A percentile compares a stretch with the other conserved stretches of the same genome.
phyloP scores from a whole-genome alignment of 2,113 vertebrate genomes.

The Lichenostomus cassidix region DNA sequence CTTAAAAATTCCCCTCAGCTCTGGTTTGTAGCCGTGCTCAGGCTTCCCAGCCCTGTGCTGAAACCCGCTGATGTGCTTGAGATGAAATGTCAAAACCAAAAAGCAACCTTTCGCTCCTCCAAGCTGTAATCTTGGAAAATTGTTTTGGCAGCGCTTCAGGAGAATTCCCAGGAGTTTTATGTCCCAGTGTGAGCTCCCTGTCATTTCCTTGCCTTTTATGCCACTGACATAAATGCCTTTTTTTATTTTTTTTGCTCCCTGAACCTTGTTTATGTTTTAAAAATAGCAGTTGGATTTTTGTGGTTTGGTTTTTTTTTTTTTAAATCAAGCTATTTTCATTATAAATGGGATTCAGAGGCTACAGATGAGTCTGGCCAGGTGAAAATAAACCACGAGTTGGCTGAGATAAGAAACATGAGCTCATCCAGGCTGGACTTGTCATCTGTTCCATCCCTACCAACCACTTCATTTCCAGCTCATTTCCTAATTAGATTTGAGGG shows the following conservation, averaged over 20 bases:
- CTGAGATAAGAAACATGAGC: neutral
- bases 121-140: neutral
- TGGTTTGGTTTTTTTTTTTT: neutral
- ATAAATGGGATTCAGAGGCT: neutral
- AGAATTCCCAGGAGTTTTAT: constrained; percentile 11
- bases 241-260: neutral
- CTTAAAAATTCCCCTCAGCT: neutral
- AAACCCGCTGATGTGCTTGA: neutral
- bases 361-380: neutral
- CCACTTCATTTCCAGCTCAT: neutral
- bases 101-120: neutral
- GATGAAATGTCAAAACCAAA: neutral
- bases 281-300: neutral
- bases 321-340: neutral
- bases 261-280: neutral
- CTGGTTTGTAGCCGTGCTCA: neutral
- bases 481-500: neutral
- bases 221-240: neutral
- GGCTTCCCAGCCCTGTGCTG: neutral
- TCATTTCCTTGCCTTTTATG: neutral
- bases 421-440: neutral
- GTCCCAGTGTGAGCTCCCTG: neutral
- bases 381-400: neutral
- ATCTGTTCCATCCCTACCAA: neutral
- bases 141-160: neutral